Percentiles rank a stretch among this genome's conserved stretches.
Conservation (phyloP, 1,140 invertebrate genomes). For the Ostrea edulis region DNA sequence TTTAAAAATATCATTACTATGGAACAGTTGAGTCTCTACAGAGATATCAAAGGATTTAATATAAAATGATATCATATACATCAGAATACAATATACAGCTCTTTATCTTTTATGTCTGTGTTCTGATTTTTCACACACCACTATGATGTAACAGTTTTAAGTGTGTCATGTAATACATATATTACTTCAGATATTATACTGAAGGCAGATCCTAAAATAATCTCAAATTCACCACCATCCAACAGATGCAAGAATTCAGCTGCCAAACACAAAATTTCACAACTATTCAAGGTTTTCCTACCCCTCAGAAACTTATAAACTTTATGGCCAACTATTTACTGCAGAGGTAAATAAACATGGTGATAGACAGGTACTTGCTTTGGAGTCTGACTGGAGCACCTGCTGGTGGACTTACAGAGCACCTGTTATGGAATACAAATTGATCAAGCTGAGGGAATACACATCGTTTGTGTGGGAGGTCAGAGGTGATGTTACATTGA, state of each 20-base stretch:
- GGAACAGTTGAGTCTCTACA: too few relatives aligned
- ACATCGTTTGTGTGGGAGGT: conserved; percentile 1
- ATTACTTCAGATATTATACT: not conserved
- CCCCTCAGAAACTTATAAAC: conserved; percentile 8
- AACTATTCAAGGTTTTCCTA: not conserved
- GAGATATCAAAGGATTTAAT: too few relatives aligned
- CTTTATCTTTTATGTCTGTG: too few relatives aligned
- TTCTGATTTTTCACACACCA: too few relatives aligned
- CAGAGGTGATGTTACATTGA: conserved; percentile 4
- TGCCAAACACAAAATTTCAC: not conserved
- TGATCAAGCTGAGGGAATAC: not conserved
- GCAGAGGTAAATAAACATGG: conserved; percentile 11
- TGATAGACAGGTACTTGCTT: not conserved
- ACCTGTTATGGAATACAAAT: conserved; percentile 9
- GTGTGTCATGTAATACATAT: too few relatives aligned
- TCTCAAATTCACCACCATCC: not conserved
- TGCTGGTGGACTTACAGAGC: not conserved
- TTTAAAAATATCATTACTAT: too few relatives aligned
- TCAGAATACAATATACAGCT: too few relatives aligned
- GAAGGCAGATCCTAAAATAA: not conserved
- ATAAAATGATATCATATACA: too few relatives aligned
- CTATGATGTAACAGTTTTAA: too few relatives aligned
- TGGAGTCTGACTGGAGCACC: not conserved
- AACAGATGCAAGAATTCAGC: conserved; percentile 2
- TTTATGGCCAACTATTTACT: not conserved